These are phyloP conservation scores for Aleiodes sp. DNA, from an alignment of 1,140 invertebrate genomes.

Conservation along the genomic window DNA sequence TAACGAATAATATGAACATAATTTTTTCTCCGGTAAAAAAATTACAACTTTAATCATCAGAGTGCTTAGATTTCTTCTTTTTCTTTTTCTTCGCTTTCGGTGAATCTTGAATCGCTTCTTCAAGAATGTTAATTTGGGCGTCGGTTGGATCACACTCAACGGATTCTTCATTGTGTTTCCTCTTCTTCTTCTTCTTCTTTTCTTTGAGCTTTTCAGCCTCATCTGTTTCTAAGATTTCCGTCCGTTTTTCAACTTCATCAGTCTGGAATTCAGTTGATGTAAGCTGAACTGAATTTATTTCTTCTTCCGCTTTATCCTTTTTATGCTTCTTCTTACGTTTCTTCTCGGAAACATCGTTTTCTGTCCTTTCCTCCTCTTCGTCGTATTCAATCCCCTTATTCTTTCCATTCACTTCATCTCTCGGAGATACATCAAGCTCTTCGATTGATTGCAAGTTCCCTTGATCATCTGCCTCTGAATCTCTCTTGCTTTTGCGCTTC, in stretches of 20 bases:
- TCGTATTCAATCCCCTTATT: neutral
- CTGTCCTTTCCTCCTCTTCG: too few relatives aligned
- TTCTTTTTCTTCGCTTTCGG: too few relatives aligned
- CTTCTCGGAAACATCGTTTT: neutral
- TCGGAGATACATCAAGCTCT: neutral
- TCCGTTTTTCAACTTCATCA: neutral
- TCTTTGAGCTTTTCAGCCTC: neutral
- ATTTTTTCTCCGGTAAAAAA: too few relatives aligned
- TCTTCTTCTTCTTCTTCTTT: slow-evolving; percentile 22
- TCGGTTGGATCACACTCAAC: neutral
- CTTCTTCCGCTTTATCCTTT: slow-evolving; percentile 24
- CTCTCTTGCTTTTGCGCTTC: slow-evolving; percentile 14
- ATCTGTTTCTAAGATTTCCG: neutral
- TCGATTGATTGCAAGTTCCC: neutral
- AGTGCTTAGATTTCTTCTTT: too few relatives aligned
- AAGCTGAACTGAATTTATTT: neutral
- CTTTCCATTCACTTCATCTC: neutral
- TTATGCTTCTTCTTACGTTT: neutral
- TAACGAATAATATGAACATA: too few relatives aligned
- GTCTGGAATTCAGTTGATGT: too few relatives aligned
- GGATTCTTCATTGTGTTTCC: neutral
- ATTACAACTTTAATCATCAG: too few relatives aligned
- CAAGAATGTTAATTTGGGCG: too few relatives aligned
- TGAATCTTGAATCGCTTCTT: too few relatives aligned
- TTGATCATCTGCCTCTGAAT: neutral